Evolutionary conservation across 2,888 invertebrate genomes (phyloP), one percentile per base, ranked within the genome.

Genomic region (Polymixis lichenea): DNA sequence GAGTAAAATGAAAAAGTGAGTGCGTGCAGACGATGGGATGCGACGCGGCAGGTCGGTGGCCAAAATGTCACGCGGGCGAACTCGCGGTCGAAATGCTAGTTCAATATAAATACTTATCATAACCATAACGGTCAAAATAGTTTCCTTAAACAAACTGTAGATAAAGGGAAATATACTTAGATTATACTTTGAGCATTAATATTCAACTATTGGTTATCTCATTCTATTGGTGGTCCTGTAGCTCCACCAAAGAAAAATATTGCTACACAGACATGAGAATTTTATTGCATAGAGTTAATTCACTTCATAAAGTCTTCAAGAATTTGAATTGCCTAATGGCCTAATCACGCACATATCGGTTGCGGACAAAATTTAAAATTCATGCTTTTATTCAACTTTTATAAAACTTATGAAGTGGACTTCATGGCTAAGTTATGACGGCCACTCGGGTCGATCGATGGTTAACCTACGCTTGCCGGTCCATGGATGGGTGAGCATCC

Each of bases 301-400:
- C 5, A 32, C 4, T 17, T n/a, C 2, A 78, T 51, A 28, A 17
- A 51, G 53, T 72, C 25, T 71, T 51, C 32, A 43, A 25, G 43
- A 38, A 67, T 46, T 46, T 32, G 25, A 60, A 46, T 73, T 11
- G 22, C 38, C 19, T 25, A 60, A 46, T 73, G 7, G 22, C 38
- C 19, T 25, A 46, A 65, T 65, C n/a, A 58, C 51, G 1, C 9
- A 15, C 4, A 43, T 53, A 67, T 58, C 49, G 43, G 62, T n/a
- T 76, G 22, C 15, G 25, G 22, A 38, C 8, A 38, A 28, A 8
- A 53, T 61, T 55, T n/a, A 43, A 49, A 43, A 55, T 53, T 70
- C 51, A 69, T 49, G 25, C 17, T 61, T 46, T 38, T 69, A 61
- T 28, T 25, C n/a, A 46, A 46, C 11, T 11, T 62, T 76, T 43